Evolutionary conservation across 2,888 invertebrate species (phyloP).

Genomic region (Pseudococcus longispinus): DNA sequence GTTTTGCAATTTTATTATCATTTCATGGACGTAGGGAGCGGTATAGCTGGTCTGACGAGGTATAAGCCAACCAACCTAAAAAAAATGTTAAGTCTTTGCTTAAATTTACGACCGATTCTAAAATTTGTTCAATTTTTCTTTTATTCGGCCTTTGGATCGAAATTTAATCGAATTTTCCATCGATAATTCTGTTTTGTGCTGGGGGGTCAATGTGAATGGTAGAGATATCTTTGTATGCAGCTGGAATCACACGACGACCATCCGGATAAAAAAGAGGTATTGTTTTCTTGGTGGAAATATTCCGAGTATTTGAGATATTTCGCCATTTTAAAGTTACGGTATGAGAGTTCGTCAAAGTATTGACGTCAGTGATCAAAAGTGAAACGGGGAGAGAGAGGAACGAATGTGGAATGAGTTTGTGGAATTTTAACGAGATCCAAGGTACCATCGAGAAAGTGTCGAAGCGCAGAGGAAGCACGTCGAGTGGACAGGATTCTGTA

Average conservation of each 20-base stretch:
- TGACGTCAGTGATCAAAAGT: neutral
- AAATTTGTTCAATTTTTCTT: neutral
- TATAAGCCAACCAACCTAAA: neutral
- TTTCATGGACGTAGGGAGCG: neutral
- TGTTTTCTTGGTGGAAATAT: neutral
- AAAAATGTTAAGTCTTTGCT: neutral
- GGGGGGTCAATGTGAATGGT: too few relatives aligned
- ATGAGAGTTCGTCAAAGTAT: neutral
- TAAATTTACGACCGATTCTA: neutral
- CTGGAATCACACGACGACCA: neutral
- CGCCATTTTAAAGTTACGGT: neutral
- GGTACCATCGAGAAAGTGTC: neutral
- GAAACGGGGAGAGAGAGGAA: neutral
- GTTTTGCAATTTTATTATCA: neutral
- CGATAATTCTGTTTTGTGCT: neutral
- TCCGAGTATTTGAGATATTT: neutral
- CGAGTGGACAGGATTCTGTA: neutral
- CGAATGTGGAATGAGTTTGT: neutral
- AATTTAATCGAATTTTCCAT: neutral
- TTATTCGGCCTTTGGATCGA: neutral
- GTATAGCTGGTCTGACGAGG: slow-evolving; percentile 16
- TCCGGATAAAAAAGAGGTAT: neutral
- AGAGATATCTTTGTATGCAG: neutral
- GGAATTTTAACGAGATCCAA: neutral
- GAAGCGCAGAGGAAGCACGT: too few relatives aligned